phyloP scores from a whole-genome alignment of 2,113 vertebrate genomes.

The Emydura subglobosa region DNA sequence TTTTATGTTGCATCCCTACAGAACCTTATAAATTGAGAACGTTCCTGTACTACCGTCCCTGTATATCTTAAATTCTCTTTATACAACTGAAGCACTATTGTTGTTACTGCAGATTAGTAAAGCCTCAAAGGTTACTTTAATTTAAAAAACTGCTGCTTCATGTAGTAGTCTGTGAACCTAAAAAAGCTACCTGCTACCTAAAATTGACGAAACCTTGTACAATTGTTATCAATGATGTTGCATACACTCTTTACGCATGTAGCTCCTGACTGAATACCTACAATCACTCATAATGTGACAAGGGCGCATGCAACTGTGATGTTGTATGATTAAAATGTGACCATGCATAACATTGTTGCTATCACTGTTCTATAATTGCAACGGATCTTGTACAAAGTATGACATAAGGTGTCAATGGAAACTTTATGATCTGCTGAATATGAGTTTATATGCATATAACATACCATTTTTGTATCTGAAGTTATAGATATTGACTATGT shows the following conservation, averaged over 20 bases:
- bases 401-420: too few relatives aligned
- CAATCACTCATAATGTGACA: not conserved
- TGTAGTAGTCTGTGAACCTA: not conserved
- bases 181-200: not conserved
- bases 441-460: too few relatives aligned
- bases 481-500: too few relatives aligned
- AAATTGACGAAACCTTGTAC: not conserved
- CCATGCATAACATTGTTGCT: too few relatives aligned
- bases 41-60: not conserved
- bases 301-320: not conserved
- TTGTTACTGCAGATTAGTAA: accelerated
- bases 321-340: too few relatives aligned
- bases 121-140: not conserved
- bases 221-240: not conserved
- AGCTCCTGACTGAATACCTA: not conserved
- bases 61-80: not conserved
- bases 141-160: not conserved
- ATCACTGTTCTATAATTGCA: too few relatives aligned
- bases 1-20: not conserved
- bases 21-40: not conserved
- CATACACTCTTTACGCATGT: not conserved
- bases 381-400: too few relatives aligned
- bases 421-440: too few relatives aligned
- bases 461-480: too few relatives aligned
- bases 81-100: not conserved